Conservation (phyloP, 1,140 invertebrate species). For the Plutomurus gul region DNA sequence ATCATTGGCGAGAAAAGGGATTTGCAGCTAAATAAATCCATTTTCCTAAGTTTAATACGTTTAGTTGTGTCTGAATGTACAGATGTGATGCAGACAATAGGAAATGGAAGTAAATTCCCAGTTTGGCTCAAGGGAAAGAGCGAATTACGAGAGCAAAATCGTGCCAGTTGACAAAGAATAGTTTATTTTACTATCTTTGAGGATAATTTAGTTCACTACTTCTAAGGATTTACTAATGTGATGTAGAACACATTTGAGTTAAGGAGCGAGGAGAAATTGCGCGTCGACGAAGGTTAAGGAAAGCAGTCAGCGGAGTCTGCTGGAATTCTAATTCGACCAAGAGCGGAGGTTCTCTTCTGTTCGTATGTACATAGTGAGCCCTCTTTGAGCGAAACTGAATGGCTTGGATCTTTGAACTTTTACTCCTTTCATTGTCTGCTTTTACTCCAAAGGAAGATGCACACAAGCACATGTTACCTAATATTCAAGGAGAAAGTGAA, state of each 20-base stretch:
- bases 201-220: not conserved
- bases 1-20: not conserved
- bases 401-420: slow-evolving; percentile 13
- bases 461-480: too few relatives aligned
- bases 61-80: slow-evolving; percentile 16
- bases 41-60: not conserved
- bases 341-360: not conserved
- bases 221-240: not conserved
- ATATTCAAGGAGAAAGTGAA: too few relatives aligned
- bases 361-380: not conserved
- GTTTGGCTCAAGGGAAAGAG: not conserved
- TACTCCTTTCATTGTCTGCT: not conserved
- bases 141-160: not conserved
- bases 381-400: slow-evolving; percentile 1
- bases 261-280: not conserved
- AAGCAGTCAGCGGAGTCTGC: not conserved
- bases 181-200: not conserved
- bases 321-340: not conserved
- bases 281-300: not conserved
- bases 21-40: slow-evolving; percentile 10
- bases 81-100: too few relatives aligned
- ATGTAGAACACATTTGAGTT: not conserved
- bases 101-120: not conserved
- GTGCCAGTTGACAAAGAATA: not conserved
- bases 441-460: too few relatives aligned